A percentile compares a stretch with the other conserved stretches of the same genome.
These are phyloP conservation scores for Cephus runcator DNA, from an alignment of 2,888 invertebrate species.

Conservation along the genomic window DNA sequence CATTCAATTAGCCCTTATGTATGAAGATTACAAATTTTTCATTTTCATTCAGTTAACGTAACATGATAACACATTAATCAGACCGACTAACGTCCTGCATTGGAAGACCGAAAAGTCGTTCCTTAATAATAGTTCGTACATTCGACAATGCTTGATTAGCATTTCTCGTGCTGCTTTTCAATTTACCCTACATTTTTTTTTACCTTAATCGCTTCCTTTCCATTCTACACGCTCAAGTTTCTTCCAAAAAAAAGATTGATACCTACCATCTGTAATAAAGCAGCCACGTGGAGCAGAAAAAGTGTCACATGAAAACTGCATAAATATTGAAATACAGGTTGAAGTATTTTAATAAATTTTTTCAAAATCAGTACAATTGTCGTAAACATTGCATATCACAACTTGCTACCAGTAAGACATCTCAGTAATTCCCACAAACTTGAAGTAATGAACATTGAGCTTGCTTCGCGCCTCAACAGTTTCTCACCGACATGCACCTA, in stretches of 20 bases:
- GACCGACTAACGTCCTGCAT: not conserved
- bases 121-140: not conserved
- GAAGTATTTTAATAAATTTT: not conserved
- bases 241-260: not conserved
- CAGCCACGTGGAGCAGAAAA: not conserved
- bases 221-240: not conserved
- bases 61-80: not conserved
- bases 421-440: not conserved
- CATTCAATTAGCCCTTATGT: no score
- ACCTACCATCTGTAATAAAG: not conserved
- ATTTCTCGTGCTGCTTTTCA: not conserved
- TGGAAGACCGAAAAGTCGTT: not conserved
- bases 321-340: not conserved
- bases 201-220: not conserved
- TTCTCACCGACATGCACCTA: not conserved
- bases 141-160: not conserved
- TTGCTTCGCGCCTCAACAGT: not conserved
- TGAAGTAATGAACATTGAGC: not conserved
- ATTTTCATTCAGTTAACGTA: not conserved
- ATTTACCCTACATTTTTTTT: not conserved
- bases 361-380: no score
- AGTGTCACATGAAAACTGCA: not conserved
- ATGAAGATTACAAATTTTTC: no score
- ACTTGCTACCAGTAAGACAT: not conserved
- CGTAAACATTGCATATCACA: no score